Conservation (phyloP, 2,797 vertebrate genomes). For the Sardinella longiceps region DNA sequence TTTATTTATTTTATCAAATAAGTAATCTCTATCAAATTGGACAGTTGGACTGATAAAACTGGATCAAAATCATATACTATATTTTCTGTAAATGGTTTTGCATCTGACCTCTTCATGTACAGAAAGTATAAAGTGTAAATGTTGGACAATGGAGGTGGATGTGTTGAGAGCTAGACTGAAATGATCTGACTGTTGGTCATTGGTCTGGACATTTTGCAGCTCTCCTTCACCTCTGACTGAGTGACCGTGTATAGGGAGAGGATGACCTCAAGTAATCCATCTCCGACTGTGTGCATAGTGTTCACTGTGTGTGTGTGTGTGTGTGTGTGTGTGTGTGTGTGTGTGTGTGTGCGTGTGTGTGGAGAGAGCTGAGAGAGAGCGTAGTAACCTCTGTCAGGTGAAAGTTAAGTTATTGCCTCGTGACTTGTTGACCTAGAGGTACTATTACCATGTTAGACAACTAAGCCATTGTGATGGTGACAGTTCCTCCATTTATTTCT, state of each 20-base stretch:
- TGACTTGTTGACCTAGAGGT: neutral
- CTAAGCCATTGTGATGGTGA: neutral
- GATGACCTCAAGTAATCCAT: neutral
- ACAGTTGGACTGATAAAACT: too few species aligned
- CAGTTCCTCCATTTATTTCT: neutral
- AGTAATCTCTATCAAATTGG: too few species aligned
- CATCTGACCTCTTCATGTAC: too few species aligned
- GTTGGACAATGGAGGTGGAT: neutral
- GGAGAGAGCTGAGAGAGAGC: neutral
- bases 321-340: slow-evolving; percentile 11
- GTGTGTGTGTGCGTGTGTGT: neutral
- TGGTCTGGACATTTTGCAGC: neutral
- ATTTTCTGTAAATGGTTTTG: too few species aligned
- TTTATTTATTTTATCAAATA: too few species aligned
- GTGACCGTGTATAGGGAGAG: neutral
- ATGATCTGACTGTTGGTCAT: neutral
- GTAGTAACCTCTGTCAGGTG: neutral
- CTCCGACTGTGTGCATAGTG: neutral
- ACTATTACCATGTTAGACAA: neutral
- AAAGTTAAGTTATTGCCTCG: neutral
- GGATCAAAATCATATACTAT: too few species aligned
- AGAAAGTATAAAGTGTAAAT: neutral
- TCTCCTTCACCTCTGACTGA: neutral
- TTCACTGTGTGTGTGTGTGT: neutral
- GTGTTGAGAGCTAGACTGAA: neutral